These are phyloP conservation scores for Microplitis manilae DNA, from an alignment of 2,888 invertebrate species.

Conservation along the genomic window DNA sequence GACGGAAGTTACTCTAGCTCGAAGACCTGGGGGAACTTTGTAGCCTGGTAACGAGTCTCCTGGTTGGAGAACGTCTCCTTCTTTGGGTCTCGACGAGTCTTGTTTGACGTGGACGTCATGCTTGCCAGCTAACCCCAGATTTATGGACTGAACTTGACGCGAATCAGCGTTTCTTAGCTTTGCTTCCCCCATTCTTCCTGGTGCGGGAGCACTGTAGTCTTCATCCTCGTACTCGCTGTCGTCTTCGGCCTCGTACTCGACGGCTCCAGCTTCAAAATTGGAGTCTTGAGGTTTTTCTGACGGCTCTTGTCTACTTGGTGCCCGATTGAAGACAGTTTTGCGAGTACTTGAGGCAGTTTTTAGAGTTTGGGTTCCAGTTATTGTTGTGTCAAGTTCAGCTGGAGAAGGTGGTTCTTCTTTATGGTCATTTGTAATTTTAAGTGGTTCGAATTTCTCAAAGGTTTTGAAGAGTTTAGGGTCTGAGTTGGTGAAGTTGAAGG, in stretches of 20 bases:
- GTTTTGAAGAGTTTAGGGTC: slow-evolving; percentile 61
- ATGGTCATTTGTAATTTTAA: slow-evolving; percentile 10
- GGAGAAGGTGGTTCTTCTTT: background rate
- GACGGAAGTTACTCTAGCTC: slow-evolving; percentile 78
- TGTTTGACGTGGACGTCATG: slow-evolving; percentile 78
- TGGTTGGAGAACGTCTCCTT: slow-evolving; percentile 77
- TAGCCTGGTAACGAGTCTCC: slow-evolving; percentile 81
- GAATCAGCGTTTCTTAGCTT: slow-evolving; percentile 57
- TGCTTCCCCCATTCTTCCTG: slow-evolving; percentile 43
- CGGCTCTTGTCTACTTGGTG: slow-evolving; percentile 35
- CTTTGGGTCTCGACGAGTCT: slow-evolving; percentile 73
- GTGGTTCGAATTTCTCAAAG: slow-evolving; percentile 55
- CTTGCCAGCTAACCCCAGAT: slow-evolving; percentile 75
- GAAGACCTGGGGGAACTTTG: slow-evolving; percentile 79
- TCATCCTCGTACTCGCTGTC: slow-evolving; percentile 77
- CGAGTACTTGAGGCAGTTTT: slow-evolving; percentile 55
- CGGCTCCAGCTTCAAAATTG: slow-evolving; percentile 60
- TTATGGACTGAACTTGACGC: slow-evolving; percentile 77
- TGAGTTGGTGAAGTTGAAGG: slow-evolving; percentile 62
- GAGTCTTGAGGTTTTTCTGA: slow-evolving; percentile 20
- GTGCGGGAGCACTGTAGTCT: slow-evolving; percentile 57
- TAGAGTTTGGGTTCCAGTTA: slow-evolving; percentile 34
- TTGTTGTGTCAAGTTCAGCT: slow-evolving; percentile 1
- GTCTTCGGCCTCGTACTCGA: slow-evolving; percentile 74
- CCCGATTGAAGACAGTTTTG: slow-evolving; percentile 47